phyloP scores from a whole-genome alignment of 2,797 vertebrate genomes.

The Muscicapa striata region DNA sequence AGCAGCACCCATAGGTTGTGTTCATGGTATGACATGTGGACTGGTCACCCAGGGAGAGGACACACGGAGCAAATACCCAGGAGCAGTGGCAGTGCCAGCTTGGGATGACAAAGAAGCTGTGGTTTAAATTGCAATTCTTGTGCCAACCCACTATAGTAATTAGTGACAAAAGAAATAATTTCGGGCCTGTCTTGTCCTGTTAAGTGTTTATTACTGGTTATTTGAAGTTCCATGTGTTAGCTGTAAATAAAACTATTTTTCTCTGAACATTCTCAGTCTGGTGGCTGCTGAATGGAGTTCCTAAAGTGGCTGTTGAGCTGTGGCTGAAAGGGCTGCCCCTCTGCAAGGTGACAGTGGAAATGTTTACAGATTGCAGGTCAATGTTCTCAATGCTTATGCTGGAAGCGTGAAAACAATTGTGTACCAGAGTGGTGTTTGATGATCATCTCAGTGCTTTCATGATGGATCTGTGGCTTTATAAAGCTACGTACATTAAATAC shows the following conservation, averaged over 20 bases:
- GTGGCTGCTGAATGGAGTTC: not conserved
- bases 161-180: constrained; percentile 7
- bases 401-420: not conserved
- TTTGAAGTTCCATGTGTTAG: not conserved
- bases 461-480: not conserved
- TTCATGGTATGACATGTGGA: not conserved
- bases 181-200: not conserved
- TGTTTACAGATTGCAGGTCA: not conserved
- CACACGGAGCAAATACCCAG: not conserved
- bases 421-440: not conserved
- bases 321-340: not conserved
- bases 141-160: not conserved
- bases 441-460: not conserved
- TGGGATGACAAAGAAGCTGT: not conserved
- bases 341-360: not conserved
- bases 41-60: not conserved
- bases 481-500: not conserved
- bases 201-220: not conserved
- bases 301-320: not conserved
- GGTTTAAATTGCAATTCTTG: not conserved
- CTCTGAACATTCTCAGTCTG: not conserved
- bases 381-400: not conserved
- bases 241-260: constrained; percentile 43
- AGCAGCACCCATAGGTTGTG: fast-evolving
- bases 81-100: not conserved